Base-by-base conservation (phyloP, 1,140 invertebrate genomes). In the Asbolus verrucosus region DNA sequence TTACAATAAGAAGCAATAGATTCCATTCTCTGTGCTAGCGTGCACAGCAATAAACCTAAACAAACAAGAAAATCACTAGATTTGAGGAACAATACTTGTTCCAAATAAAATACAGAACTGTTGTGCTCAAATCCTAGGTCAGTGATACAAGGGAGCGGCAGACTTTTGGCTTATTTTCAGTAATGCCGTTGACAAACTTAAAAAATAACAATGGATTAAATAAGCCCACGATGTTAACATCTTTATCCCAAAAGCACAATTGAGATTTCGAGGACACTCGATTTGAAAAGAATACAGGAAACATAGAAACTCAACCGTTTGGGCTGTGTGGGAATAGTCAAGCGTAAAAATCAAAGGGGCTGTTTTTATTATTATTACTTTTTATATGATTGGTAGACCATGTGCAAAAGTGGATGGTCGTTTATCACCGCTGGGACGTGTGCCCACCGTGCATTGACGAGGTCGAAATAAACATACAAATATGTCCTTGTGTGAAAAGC, bases 291-390 rank as follows among this genome's bases (percentile, higher is more conserved):
- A 54, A 54, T 27, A 21, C 41, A 18, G 21, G 46, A 54, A 54
- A 54, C 46, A 54, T 24, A 13, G 46, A 54, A 50, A 50, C 43
- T 50, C 43, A 50, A 50, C 43, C 43, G 43, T 50, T 50, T 50
- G 9, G 43, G 6, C 21, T 50, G 16, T 41, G 39, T 9, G 16
- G 16, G 18, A 9, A 50, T 13, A 50, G 1, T 21, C 43, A 21
- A 54, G 46, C 46, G 46, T 54, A 21, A 27, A 54, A 54, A 54
- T n/a, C 11, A 14, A 8, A 54, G 46, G 16, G 46, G 46, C 19
- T 27, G 19, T 54, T 50, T 19, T n/a, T n/a, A n/a, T n/a, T 50
- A 6, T 19, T 50, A 50, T 19, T 8, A 19, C 21, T 50, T 50
- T 19, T 19, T 19, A 50, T 50, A 6, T 21, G 43, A 18, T 50